Evolutionary conservation across 2,113 vertebrate genomes (phyloP).

Genomic region (Lynx canadensis): DNA sequence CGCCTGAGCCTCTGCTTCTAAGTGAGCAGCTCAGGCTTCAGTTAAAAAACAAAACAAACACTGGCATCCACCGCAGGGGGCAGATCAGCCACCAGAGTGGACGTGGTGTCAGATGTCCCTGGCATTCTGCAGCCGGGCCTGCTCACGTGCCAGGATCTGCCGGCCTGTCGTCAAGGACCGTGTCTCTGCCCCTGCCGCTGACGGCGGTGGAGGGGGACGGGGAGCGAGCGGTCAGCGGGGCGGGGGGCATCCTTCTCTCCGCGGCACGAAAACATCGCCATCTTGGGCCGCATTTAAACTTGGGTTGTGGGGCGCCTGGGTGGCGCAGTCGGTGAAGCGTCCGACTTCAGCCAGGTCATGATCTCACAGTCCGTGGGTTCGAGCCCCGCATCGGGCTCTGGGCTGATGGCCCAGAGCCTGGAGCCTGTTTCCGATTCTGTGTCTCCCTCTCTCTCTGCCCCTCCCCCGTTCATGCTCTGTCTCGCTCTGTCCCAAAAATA

Average conservation of each 20-base stretch:
- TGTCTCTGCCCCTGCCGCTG: not conserved
- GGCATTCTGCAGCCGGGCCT: not conserved
- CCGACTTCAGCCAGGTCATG: too few species aligned
- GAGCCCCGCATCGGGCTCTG: too few species aligned
- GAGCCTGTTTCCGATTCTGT: too few species aligned
- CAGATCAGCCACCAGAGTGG: not conserved
- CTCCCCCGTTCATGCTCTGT: too few species aligned
- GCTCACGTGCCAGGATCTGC: fast-evolving
- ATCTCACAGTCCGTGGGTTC: too few species aligned
- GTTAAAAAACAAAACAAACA: not conserved
- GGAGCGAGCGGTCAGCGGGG: too few species aligned
- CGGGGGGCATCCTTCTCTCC: not conserved
- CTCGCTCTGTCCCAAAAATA: too few species aligned
- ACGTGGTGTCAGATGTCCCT: fast-evolving
- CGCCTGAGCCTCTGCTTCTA: not conserved
- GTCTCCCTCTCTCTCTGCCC: too few species aligned
- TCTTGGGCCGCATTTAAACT: not conserved
- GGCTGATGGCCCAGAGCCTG: too few species aligned
- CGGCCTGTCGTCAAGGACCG: not conserved
- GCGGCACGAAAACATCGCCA: too few species aligned
- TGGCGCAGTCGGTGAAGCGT: too few species aligned
- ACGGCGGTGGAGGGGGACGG: too few species aligned
- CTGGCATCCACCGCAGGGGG: not conserved
- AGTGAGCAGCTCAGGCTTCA: not conserved
- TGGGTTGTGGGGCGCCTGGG: not conserved